Conservation (phyloP, 2,797 vertebrate genomes). For the Megaceryle alcyon region DNA sequence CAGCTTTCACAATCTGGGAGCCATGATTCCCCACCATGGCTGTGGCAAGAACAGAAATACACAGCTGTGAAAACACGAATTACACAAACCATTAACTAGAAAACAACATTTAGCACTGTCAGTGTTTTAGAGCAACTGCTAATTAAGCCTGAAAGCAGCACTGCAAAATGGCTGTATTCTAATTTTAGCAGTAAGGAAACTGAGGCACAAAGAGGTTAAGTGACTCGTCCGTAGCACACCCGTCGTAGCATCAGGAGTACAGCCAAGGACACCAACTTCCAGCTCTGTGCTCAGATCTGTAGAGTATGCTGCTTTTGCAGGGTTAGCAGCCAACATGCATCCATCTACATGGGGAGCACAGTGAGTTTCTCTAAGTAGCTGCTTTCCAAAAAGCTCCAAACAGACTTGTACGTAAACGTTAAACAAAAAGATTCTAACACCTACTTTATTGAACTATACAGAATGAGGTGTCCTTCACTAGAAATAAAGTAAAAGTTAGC, state of each 20-base stretch:
- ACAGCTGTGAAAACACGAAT: not conserved
- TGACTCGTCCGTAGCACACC: not conserved
- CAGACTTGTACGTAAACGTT: not conserved
- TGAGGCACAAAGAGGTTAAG: constrained; percentile 6
- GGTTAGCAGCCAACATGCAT: not conserved
- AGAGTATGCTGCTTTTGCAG: not conserved
- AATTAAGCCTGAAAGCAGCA: constrained; percentile 38
- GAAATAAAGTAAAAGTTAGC: constrained; percentile 50
- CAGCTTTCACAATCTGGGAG: not conserved
- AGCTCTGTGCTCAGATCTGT: not conserved
- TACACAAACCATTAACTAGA: constrained; percentile 1
- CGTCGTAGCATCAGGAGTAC: not conserved
- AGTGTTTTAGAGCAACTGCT: not conserved
- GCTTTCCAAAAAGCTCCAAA: constrained; percentile 25
- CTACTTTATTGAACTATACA: constrained; percentile 49
- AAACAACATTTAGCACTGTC: constrained; percentile 13
- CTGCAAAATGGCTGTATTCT: constrained; percentile 15
- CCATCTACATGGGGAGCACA: not conserved
- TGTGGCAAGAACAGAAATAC: not conserved
- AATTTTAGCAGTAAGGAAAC: constrained; percentile 29
- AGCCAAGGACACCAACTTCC: not conserved
- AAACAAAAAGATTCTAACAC: constrained; percentile 14
- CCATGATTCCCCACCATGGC: not conserved
- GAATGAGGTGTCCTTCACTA: constrained; percentile 29
- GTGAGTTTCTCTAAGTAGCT: not conserved